Evolutionary conservation across 2,113 vertebrate species (phyloP), one percentile per base, ranked within the genome.

Genomic region (Mirounga angustirostris): DNA sequence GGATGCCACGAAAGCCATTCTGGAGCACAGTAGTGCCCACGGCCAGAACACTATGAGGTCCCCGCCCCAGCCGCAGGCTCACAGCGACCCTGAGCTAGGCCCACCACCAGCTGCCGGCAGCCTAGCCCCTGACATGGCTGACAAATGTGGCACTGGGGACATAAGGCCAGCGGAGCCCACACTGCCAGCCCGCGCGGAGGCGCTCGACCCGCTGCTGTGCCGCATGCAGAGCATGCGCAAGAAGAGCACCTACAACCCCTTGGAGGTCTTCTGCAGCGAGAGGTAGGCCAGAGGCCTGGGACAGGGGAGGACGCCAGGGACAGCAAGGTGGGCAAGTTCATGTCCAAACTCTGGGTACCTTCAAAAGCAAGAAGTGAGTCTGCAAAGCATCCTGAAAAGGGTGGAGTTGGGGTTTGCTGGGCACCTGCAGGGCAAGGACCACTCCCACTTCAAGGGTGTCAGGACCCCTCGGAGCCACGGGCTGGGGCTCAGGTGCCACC

Each of bases 11-110:
- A 99, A 99, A 95, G 99, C 99, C 92, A 99, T 99, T 24, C 93
- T 99, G 63, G 99, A 99, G 97, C 99, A 99, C 91, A 99, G 99
- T 98, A 99, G 99, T 8, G 99, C 99, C 0, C 99, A 99, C 2
- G 99, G 99, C 97, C 99, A 99, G 97, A 99, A 97, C 99, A 98
- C 97, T 99, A 99, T 56, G 99, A 98, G 52, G 98, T 95, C 33
- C 98, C 97, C 0, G 79, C 95, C 3, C 83, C 89, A 0, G 30
- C 78, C 9, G 97, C 97, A 0, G 59, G 28, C 87, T 52, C 98
- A 96, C 30, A 98, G 98, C 65, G 98, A 98, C 43, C 98, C 98
- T 0, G 99, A 99, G 14, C 97, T 98, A 0, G 98, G 98, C 19
- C 97, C 76, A 61, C 96, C 98, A 0, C 98, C 99, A 8, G 98